These are phyloP conservation scores for Andricus curvator DNA, from an alignment of 2,888 invertebrate species.

Conservation along the genomic window DNA sequence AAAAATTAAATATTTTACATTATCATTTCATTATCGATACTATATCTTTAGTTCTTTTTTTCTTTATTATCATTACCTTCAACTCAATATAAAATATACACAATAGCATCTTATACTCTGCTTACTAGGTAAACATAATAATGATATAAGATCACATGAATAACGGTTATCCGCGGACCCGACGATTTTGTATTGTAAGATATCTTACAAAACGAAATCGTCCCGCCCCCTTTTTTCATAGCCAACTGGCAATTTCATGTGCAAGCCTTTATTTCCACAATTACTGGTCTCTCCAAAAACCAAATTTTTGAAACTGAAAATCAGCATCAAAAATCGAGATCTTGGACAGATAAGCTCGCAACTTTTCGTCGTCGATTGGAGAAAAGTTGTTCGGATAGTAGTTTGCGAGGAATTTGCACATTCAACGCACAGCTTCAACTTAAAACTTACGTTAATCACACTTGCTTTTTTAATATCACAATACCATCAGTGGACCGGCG, in stretches of 20 bases:
- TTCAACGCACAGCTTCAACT: conserved; percentile 56
- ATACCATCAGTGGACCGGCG: conserved; percentile 68
- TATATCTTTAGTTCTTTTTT: conserved; percentile 56
- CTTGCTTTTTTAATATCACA: conserved; percentile 71
- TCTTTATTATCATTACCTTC: conserved; percentile 53
- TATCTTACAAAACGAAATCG: conserved; percentile 42
- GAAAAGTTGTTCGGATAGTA: conserved; percentile 20
- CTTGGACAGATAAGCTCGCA: neutral
- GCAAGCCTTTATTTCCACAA: conserved; percentile 54
- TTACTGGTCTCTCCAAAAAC: neutral
- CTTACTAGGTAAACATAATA: conserved; percentile 68
- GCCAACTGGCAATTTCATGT: conserved; percentile 67
- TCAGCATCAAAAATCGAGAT: neutral
- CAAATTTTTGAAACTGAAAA: neutral
- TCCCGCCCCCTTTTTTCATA: conserved; percentile 58
- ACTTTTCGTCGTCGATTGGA: conserved; percentile 13
- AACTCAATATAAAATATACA: conserved; percentile 73
- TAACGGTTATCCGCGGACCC: conserved; percentile 60
- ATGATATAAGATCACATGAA: conserved; percentile 69
- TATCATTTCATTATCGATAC: conserved; percentile 48
- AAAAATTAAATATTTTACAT: conserved; percentile 61
- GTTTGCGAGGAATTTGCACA: conserved; percentile 55
- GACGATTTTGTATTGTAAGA: conserved; percentile 25
- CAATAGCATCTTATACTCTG: conserved; percentile 71
- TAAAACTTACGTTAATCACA: conserved; percentile 62